Evolutionary conservation across 2,888 invertebrate genomes (phyloP), one percentile per base, ranked within the genome.

Genomic region (Drosophila anceps): DNA sequence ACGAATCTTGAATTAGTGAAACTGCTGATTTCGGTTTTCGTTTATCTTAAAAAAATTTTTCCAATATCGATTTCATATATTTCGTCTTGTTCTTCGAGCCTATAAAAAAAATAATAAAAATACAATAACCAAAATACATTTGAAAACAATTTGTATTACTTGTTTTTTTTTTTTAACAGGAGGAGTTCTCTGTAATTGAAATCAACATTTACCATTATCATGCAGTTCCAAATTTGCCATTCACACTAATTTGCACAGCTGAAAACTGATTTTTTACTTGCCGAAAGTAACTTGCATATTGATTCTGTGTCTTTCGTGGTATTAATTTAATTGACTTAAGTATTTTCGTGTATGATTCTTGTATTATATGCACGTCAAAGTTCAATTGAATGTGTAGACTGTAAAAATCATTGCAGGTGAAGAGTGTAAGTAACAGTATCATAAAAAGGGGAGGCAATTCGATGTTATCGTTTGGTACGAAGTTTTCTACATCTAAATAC

Each of bases 231-330:
- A 50, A 39, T 61, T 54, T 37, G 61, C n/a, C 73, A 73, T 78
- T 78, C 73, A 74, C 70, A 48, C 58, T 39, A n/a, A 62, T 20
- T 39, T 46, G 48, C 55, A 63, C 79, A 77, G 75, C 79, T 79
- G 76, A 79, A 72, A 72, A 86, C 74, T 64, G 77, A 82, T 84
- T 84, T 88, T 70, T 73, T 82, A 69, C 74, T 69, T 44, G 62
- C 65, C 73, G 83, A 82, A 76, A 43, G 66, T 55, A 67, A 67
- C 53, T 62, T 65, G 27, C 37, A 55, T 53, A 66, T 46, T 63
- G 50, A 69, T 76, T 75, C 29, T 48, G 39, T 51, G 51, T 12
- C 35, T 66, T 51, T 39, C 18, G 44, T 29, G 27, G 50, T 24
- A 64, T 74, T 84, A 69, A 50, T 27, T 44, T 59, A 82, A 72